Evolutionary conservation across 2,888 invertebrate species (phyloP), one percentile per base, ranked within the genome.

Genomic region (Meteorus cinctellus): DNA sequence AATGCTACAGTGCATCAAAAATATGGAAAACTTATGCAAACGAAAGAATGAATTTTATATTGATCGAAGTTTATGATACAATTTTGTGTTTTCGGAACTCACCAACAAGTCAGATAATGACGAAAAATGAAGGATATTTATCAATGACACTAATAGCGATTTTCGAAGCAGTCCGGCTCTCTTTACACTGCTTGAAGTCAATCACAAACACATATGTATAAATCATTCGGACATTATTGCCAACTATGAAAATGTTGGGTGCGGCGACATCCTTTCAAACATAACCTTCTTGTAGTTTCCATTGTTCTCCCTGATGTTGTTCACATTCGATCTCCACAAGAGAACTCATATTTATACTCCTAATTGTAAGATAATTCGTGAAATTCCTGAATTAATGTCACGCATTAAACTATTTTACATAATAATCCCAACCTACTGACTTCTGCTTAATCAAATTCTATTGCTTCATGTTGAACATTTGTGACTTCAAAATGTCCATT

Each of bases 121-220:
- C 34, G n/a, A 1, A 68, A 4, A 29, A 69, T 69, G 4, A 59
- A 27, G 31, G 55, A 24, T 34, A 55, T 59, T 69, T 68, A 48
- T 68, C 48, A 27, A 68, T 68, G 51, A 68, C 51, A 68, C 29
- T 48, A 68, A n/a, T 29, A 51, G 48, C 48, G 48, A 29, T 29
- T 48, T 68, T 51, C 27, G 48, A 10, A 16, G 68, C 48, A 68
- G 29, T 48, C 29, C 41, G 55, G 55, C 10, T 19, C 19, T 55
- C 55, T 55, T 55, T 55, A 4, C n/a, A 19, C 24, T 29, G 24
- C 41, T 12, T 41, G 45, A 66, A 24, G 10, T 41, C 2, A 10
- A 19, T 8, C 31, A 19, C n/a, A 19, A 16, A 48, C n/a, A 55
- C 55, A 55, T n/a, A 8, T 24, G n/a, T 16, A 60, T 60, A n/a